Base-by-base conservation (phyloP, 2,113 vertebrate genomes). In the Benitochromis conjunctus region DNA sequence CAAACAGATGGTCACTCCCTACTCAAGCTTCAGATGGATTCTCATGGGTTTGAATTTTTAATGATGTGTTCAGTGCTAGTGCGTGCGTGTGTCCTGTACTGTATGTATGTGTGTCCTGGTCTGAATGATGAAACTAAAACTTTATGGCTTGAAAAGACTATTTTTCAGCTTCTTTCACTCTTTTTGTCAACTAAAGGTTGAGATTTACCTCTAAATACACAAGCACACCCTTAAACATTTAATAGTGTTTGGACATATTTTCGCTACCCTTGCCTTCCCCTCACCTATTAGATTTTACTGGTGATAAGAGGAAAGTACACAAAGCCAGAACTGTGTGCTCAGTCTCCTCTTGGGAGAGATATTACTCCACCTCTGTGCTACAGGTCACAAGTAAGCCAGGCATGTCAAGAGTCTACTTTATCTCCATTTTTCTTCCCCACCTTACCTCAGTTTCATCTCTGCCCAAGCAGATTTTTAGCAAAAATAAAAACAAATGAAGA, bases 1-100 rank as follows among this genome's bases (percentile, higher is more conserved):
- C 88, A 89, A 86, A 88, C 92, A 94, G 91, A 93, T 94, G 93
- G 90, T 87, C 83, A 82, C 87, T 89, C 83, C 92, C 88, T 92
- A 82, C 55, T 88, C 58, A 14, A 36, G 60, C 57, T 92, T 57
- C 69, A 85, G 54, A 87, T 78, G 53, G 54, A 81, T 90, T 85
- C 91, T 93, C 78, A 55, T 0, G 5, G 81, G 85, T 62, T 89
- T 80, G 54, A 60, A 74, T 36, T 87, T 88, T 90, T 78, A 90
- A 87, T 92, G 60, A 88, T 9, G 48, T 85, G 58, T 89, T 91
- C 60, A 82, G 53, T 31, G 43, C 26, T 38, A 71, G 36, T 58
- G 41, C 66, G 36, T 58, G 41, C 66, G 18, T n/a, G 56, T 76
- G 54, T 48, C 16, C 26, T 58, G 19, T 9, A 24, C 16, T 76